Evolutionary conservation across 2,888 invertebrate species (phyloP).

Genomic region (Cybosia mesomella): DNA sequence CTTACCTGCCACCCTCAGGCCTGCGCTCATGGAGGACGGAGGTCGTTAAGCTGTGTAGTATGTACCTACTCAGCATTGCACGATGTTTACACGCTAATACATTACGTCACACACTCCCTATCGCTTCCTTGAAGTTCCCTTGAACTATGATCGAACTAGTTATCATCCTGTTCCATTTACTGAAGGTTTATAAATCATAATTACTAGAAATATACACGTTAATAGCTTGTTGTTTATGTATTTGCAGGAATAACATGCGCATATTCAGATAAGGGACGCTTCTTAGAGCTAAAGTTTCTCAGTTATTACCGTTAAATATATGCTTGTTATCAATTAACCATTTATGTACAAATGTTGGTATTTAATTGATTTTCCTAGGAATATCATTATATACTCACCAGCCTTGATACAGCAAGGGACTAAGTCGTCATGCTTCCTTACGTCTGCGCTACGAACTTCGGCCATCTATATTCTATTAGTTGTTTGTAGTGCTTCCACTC

Average conservation of each 20-base stretch:
- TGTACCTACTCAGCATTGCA: slow-evolving; percentile 15
- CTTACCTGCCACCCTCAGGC: too few species aligned
- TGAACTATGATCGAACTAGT: slow-evolving; percentile 33
- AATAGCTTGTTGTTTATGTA: slow-evolving; percentile 8
- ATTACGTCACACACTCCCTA: slow-evolving; percentile 15
- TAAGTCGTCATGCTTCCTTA: background rate
- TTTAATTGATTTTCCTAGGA: background rate
- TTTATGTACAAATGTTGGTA: background rate
- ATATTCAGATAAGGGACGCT: background rate
- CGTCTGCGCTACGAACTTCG: background rate
- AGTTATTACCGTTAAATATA: slow-evolving; percentile 1
- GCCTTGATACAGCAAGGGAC: background rate
- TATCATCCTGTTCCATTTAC: slow-evolving; percentile 42
- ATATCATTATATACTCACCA: background rate
- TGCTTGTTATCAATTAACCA: background rate
- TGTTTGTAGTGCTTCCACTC: background rate
- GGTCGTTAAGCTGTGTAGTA: too few species aligned
- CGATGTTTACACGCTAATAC: slow-evolving; percentile 16
- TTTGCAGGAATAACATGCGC: background rate
- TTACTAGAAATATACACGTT: slow-evolving; percentile 35
- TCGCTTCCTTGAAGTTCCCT: slow-evolving; percentile 29
- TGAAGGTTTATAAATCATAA: slow-evolving; percentile 25
- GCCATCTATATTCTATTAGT: background rate
- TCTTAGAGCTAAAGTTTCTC: slow-evolving; percentile 3
- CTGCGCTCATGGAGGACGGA: too few species aligned